A percentile compares a stretch with the other conserved stretches of the same genome.
Evolutionary conservation across 2,888 invertebrate genomes (phyloP).

Genomic region (Axea sp.): DNA sequence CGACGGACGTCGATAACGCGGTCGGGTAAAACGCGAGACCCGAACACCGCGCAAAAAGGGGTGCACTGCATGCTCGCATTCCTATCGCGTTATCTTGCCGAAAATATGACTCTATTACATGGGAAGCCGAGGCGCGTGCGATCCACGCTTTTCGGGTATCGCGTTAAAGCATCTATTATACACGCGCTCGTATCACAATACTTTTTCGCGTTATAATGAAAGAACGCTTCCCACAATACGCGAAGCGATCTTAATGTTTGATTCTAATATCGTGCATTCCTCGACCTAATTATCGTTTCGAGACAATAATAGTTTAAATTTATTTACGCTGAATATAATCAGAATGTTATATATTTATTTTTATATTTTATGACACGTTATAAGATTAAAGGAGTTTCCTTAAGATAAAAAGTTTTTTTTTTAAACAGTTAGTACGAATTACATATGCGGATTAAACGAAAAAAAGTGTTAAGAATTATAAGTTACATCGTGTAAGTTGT

Average conservation of each 20-base stretch:
- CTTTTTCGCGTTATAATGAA: conserved; percentile 48
- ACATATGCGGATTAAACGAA: too few relatives aligned
- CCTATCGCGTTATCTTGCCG: conserved; percentile 62
- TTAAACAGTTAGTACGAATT: too few relatives aligned
- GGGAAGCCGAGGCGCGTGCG: conserved; percentile 53
- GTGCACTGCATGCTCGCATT: conserved; percentile 49
- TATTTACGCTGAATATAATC: conserved; percentile 26
- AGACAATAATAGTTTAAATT: conserved; percentile 24
- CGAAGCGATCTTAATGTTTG: conserved; percentile 22
- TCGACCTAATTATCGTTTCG: conserved; percentile 34
- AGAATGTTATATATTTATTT: too few relatives aligned
- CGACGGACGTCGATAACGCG: conserved; percentile 58
- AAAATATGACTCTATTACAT: conserved; percentile 66
- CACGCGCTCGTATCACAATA: conserved; percentile 34
- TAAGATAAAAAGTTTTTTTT: too few relatives aligned
- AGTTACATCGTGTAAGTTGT: too few relatives aligned
- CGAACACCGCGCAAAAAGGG: conserved; percentile 42
- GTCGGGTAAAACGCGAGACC: conserved; percentile 25
- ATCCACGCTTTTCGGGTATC: conserved; percentile 56
- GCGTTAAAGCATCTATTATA: conserved; percentile 41
- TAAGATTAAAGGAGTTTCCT: too few relatives aligned
- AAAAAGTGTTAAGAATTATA: too few relatives aligned
- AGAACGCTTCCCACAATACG: conserved; percentile 33
- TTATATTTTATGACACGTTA: too few relatives aligned
- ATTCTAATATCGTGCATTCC: conserved; percentile 43